phyloP scores from a whole-genome alignment of 92 coral and sea anemone species.

The Parazoanthus darwini region DNA sequence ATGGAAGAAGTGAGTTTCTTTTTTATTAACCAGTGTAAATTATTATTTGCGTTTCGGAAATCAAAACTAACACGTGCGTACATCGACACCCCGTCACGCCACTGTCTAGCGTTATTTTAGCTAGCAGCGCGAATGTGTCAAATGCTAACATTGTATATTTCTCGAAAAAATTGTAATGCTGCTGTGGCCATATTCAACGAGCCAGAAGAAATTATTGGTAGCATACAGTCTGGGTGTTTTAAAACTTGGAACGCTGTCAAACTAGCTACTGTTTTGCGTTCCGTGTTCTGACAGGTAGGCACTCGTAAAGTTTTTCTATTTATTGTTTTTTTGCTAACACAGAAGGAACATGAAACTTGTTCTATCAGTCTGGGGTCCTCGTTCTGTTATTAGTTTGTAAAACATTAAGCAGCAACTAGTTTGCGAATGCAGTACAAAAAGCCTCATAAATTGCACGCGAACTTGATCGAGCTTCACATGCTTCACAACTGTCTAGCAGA shows the following conservation, averaged over 20 bases:
- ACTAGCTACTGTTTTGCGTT: background rate
- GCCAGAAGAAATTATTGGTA: too few relatives aligned
- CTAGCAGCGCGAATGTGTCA: conserved; percentile 17
- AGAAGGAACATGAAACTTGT: background rate
- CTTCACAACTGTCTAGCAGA: background rate
- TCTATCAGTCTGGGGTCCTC: background rate
- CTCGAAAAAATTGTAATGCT: too few relatives aligned
- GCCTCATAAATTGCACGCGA: background rate
- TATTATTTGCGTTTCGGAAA: conserved; percentile 15
- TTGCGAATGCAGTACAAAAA: background rate
- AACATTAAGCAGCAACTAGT: conserved; percentile 3
- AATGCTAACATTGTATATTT: background rate
- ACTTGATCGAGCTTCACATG: too few relatives aligned
- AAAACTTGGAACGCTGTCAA: conserved; percentile 15
- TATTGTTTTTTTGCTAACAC: background rate
- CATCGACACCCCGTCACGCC: background rate
- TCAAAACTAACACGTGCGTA: too few relatives aligned
- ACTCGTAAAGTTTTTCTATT: background rate
- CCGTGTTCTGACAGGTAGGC: conserved; percentile 15
- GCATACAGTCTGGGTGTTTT: background rate
- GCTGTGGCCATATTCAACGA: too few relatives aligned
- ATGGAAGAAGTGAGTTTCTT: background rate
- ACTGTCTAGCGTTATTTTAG: conserved; percentile 5
- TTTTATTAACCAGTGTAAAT: background rate
- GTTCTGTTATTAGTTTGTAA: background rate